Evolutionary conservation across 2,888 invertebrate species (phyloP), one percentile per base, ranked within the genome.

Genomic region (Augochlorella aurata): DNA sequence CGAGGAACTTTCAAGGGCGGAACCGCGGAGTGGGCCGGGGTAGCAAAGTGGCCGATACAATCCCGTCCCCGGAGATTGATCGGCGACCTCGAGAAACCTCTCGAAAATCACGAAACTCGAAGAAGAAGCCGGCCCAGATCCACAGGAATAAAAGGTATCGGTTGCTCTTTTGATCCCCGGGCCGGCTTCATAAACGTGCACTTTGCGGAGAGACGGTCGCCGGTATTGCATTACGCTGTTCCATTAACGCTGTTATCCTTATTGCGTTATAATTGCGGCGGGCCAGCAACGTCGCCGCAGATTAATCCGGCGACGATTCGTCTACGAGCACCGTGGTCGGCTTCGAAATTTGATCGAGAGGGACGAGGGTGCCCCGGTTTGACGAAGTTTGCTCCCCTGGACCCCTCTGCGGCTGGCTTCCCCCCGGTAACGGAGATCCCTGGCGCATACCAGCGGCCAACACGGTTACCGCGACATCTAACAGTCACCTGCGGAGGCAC

Each of bases 391-490:
- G n/a, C 47, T 50, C 29, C 50, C 47, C 47, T 14, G 16, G 14
- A 7, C 24, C 0, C 5, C 14, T 0, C 14, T 21, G 58, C 5
- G 47, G 50, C 29, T 49, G 61, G 50, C 47, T 72, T 47, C 83
- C 44, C 70, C 70, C 38, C 63, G 69, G 50, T 54, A 16, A 29
- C 29, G 45, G 18, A 29, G 50, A 54, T 18, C 9, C 54, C 18
- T 50, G 65, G 21, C 14, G 12, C 54, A 54, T 1, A 9, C 1
- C 4, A 10, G 16, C 61, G 61, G 16, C 14, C 29, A 4, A 63
- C 38, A 63, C 21, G 78, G 74, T 70, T 58, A 77, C 49, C 72
- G 86, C 87, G 86, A 87, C 86, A 87, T 87, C 86, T 87, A 67
- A 71, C 86, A 75, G 75, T 16, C 67, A 66, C 65, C 74, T 69